A percentile compares a stretch with the other conserved stretches of the same genome.
These are phyloP conservation scores for Poecilia latipinna DNA, from an alignment of 2,113 vertebrate species.

Conservation along the genomic window DNA sequence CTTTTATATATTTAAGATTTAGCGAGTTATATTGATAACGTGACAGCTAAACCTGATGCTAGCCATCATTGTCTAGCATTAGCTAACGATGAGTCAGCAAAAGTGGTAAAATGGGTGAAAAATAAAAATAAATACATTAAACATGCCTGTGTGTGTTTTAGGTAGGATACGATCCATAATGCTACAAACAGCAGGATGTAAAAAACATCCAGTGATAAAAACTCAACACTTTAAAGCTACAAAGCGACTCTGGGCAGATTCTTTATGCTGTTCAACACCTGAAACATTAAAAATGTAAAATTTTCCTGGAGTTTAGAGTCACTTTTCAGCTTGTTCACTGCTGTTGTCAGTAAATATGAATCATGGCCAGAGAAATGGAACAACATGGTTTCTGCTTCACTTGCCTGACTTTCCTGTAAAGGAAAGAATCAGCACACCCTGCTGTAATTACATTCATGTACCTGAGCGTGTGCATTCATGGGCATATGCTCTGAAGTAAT, in stretches of 20 bases:
- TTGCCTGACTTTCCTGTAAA: background rate
- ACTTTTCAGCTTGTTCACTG: background rate
- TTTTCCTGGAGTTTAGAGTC: background rate
- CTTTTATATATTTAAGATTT: no score
- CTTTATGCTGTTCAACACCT: no score
- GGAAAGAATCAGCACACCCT: conserved; percentile 2
- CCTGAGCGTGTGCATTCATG: background rate
- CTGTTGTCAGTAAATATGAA: background rate
- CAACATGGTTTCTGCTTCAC: background rate
- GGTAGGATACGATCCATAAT: no score
- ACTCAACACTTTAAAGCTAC: background rate
- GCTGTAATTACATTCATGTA: conserved; percentile 12
- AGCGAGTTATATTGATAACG: no score
- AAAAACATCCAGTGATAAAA: background rate
- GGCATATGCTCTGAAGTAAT: conserved; percentile 12
- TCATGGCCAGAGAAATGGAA: background rate
- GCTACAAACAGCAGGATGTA: no score
- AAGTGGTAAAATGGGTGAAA: no score
- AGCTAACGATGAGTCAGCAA: no score
- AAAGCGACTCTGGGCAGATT: background rate
- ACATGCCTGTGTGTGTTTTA: no score
- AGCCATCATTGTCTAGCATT: no score
- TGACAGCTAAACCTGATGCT: no score
- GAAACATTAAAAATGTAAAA: background rate
- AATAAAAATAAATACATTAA: no score